Conservation (phyloP, 2,797 vertebrate genomes). For the Schizothorax lantsangensis region DNA sequence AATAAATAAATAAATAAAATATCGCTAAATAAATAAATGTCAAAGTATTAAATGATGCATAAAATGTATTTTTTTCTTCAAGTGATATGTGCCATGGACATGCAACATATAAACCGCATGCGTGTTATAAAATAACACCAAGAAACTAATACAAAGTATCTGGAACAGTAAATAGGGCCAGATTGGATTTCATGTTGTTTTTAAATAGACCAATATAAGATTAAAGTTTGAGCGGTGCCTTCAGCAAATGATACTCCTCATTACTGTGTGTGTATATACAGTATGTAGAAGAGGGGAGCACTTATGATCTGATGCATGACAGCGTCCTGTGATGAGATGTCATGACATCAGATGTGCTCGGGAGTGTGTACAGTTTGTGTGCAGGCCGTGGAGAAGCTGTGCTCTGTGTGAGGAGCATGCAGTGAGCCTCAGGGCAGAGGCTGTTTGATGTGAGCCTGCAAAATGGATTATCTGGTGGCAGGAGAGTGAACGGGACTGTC, state of each 20-base stretch:
- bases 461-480: conserved; percentile 82
- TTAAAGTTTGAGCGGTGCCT: neutral
- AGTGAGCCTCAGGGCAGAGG: conserved; percentile 72
- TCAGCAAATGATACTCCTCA: neutral
- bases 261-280: neutral
- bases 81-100: too few species aligned
- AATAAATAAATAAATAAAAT: too few species aligned
- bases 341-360: conserved; percentile 25
- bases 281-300: conserved; percentile 7
- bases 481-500: conserved; percentile 73
- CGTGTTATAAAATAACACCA: neutral
- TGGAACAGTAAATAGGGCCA: neutral
- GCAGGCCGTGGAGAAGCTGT: conserved; percentile 1
- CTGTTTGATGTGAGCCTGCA: conserved; percentile 82
- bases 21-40: neutral
- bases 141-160: neutral
- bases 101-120: neutral
- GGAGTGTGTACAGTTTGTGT: conserved; percentile 14
- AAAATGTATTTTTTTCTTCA: rapidly evolving
- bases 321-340: conserved; percentile 6
- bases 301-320: neutral
- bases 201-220: conserved; percentile 13
- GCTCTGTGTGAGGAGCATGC: conserved; percentile 31
- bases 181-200: neutral
- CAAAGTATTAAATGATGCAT: neutral